These are phyloP conservation scores for Sitophilus oryzae DNA, from an alignment of 1,140 invertebrate genomes.

Conservation along the genomic window DNA sequence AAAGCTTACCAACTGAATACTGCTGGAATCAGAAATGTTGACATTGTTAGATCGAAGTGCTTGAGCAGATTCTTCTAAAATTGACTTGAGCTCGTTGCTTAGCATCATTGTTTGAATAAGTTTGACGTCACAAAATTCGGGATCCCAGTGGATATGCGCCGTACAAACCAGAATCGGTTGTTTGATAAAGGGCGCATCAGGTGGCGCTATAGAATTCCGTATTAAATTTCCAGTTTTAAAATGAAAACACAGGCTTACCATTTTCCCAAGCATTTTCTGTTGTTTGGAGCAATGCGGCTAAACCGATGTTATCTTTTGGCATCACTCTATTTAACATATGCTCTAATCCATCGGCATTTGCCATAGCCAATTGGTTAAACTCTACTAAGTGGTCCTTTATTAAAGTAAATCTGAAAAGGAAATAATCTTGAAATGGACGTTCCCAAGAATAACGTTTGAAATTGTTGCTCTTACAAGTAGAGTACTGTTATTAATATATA, in stretches of 20 bases:
- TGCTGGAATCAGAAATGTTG: slow-evolving; percentile 59
- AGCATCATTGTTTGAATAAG: slow-evolving; percentile 99
- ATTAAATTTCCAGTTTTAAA: not conserved
- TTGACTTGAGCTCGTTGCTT: slow-evolving; percentile 82
- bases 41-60: slow-evolving; percentile 47
- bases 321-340: slow-evolving; percentile 99
- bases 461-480: too few species aligned
- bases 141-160: slow-evolving; percentile 99
- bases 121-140: slow-evolving; percentile 99
- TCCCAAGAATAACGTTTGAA: too few species aligned
- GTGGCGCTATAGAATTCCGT: slow-evolving; percentile 47
- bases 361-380: slow-evolving; percentile 98
- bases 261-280: slow-evolving; percentile 91
- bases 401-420: slow-evolving; percentile 74
- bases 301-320: slow-evolving; percentile 98
- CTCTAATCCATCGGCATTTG: slow-evolving; percentile 94
- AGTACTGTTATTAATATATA: too few species aligned
- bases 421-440: too few species aligned
- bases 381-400: slow-evolving; percentile 94
- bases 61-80: slow-evolving; percentile 72
- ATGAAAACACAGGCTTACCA: slow-evolving; percentile 50
- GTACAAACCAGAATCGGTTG: slow-evolving; percentile 93
- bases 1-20: slow-evolving; percentile 73
- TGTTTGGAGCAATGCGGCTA: slow-evolving; percentile 90
- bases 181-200: slow-evolving; percentile 66